Conservation (phyloP, 1,140 invertebrate species). For the Drosophila ogumai region DNA sequence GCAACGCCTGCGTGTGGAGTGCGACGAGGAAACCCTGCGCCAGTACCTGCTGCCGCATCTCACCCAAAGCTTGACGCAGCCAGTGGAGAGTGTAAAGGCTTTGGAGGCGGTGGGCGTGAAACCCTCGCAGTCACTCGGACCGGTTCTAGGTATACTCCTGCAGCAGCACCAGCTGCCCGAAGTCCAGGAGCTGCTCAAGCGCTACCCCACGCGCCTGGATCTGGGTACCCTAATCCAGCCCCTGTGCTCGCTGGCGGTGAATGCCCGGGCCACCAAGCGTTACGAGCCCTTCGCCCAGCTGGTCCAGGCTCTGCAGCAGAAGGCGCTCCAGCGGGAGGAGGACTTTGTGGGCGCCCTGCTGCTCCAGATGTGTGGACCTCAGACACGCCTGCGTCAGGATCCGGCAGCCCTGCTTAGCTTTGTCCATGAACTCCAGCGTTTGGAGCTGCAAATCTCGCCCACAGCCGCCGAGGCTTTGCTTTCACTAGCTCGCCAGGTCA, state of each 20-base stretch:
- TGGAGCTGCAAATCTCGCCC: slow-evolving; percentile 59
- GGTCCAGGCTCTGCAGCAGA: slow-evolving; percentile 49
- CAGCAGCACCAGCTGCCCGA: slow-evolving; percentile 63
- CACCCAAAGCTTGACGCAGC: slow-evolving; percentile 75
- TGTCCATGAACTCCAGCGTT: slow-evolving; percentile 64
- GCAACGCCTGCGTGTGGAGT: slow-evolving; percentile 77
- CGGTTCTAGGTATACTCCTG: slow-evolving; percentile 84
- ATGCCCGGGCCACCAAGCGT: slow-evolving; percentile 71
- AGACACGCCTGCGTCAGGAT: slow-evolving; percentile 65
- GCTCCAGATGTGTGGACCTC: slow-evolving; percentile 61
- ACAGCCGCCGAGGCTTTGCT: slow-evolving; percentile 57
- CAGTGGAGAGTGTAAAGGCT: slow-evolving; percentile 69
- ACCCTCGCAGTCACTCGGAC: slow-evolving; percentile 62
- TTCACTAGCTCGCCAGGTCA: not conserved
- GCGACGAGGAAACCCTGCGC: slow-evolving; percentile 85
- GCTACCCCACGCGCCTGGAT: slow-evolving; percentile 72
- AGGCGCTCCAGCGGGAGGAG: slow-evolving; percentile 42
- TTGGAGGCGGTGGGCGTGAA: slow-evolving; percentile 80
- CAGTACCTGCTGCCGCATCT: slow-evolving; percentile 84
- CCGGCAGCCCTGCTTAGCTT: slow-evolving; percentile 46
- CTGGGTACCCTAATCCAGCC: slow-evolving; percentile 45
- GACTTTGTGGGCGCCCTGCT: slow-evolving; percentile 72
- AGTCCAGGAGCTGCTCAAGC: slow-evolving; percentile 62
- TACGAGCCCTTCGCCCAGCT: slow-evolving; percentile 64
- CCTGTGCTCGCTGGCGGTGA: slow-evolving; percentile 54